These are phyloP conservation scores for Araneus ventricosus DNA, from an alignment of 1,140 invertebrate genomes.

Conservation along the genomic window DNA sequence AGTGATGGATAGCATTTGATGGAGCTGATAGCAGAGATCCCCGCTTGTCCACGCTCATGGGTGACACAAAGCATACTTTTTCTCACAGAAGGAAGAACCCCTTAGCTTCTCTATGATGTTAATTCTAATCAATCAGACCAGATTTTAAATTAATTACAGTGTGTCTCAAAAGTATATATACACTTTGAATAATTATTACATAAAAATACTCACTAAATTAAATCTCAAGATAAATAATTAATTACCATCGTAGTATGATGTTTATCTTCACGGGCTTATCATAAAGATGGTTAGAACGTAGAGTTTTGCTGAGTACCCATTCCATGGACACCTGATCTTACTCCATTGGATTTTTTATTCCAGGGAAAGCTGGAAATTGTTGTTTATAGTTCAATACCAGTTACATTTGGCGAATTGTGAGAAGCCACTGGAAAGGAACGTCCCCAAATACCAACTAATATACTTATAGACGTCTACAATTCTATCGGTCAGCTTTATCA, in stretches of 20 bases:
- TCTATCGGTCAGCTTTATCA: too few relatives aligned
- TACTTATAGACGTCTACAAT: too few relatives aligned
- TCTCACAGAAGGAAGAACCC: not conserved
- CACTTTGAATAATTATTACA: too few relatives aligned
- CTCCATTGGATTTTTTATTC: not conserved
- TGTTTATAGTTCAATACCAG: not conserved
- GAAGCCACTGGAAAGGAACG: too few relatives aligned
- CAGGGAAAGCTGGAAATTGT: not conserved
- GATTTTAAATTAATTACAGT: not conserved
- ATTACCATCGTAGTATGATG: too few relatives aligned
- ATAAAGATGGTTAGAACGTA: too few relatives aligned
- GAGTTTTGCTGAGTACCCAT: too few relatives aligned
- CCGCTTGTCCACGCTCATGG: not conserved
- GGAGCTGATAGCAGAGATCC: not conserved
- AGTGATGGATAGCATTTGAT: slow-evolving; percentile 51
- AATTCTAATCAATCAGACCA: not conserved
- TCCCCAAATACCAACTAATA: too few relatives aligned
- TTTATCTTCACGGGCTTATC: too few relatives aligned
- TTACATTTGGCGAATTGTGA: not conserved
- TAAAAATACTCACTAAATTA: too few relatives aligned
- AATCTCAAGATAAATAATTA: too few relatives aligned
- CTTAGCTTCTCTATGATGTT: not conserved
- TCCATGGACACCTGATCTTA: too few relatives aligned
- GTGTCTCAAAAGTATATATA: not conserved
- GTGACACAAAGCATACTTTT: not conserved